Evolutionary conservation across 2,888 invertebrate species (phyloP).

Genomic region (Elaeidobius kamerunicus): DNA sequence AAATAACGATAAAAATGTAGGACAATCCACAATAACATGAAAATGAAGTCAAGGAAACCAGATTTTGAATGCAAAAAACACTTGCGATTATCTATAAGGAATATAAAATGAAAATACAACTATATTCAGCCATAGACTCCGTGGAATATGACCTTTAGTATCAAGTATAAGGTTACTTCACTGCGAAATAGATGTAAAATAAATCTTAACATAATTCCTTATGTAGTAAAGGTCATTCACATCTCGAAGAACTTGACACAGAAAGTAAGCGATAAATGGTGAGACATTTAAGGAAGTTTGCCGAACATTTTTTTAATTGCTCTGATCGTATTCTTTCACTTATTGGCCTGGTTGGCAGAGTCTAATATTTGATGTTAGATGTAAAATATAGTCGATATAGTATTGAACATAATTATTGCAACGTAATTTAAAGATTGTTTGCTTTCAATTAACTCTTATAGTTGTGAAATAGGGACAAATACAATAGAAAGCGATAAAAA

Average conservation of each 20-base stretch:
- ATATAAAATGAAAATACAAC: conserved; percentile 1
- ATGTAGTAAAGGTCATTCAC: conserved; percentile 17
- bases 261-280: conserved; percentile 3
- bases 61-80: not conserved
- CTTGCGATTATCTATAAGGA: not conserved
- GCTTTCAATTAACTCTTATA: no score
- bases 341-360: no score
- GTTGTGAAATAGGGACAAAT: no score
- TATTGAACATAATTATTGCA: no score
- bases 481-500: no score
- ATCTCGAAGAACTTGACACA: conserved; percentile 15
- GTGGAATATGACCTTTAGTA: conserved; percentile 8
- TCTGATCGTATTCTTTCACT: not conserved
- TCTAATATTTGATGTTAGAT: no score
- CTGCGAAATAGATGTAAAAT: conserved; percentile 1
- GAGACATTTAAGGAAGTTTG: not conserved
- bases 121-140: conserved; percentile 4
- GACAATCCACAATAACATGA: not conserved
- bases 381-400: no score
- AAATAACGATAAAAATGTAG: no score
- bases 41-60: not conserved
- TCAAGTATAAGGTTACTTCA: conserved; percentile 13
- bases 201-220: conserved; percentile 12
- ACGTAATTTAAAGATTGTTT: no score
- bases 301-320: not conserved